phyloP scores from a whole-genome alignment of 2,797 vertebrate species.

The Philypnodon macrostomus region DNA sequence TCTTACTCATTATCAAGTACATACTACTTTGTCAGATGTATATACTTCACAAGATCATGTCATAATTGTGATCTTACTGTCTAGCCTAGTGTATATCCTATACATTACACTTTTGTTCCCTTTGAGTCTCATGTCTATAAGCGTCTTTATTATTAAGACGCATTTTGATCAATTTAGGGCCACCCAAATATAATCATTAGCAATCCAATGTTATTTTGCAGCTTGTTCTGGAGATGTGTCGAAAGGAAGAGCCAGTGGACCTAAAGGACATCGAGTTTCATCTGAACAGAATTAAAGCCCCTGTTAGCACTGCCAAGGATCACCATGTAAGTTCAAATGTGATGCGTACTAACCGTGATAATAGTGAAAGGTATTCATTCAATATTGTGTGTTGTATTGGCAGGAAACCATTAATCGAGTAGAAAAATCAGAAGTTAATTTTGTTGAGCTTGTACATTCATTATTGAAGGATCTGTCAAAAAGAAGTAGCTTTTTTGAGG shows the following conservation, averaged over 20 bases:
- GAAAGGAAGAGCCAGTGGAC: conserved; percentile 59
- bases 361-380: neutral
- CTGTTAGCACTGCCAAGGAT: conserved; percentile 67
- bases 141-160: too few species aligned
- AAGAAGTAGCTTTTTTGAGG: conserved; percentile 72
- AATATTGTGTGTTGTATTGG: neutral
- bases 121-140: too few species aligned
- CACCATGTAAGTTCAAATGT: conserved; percentile 51
- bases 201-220: too few species aligned
- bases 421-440: conserved; percentile 74
- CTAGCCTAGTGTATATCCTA: too few species aligned
- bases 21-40: too few species aligned
- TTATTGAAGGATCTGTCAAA: conserved; percentile 64
- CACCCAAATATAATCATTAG: too few species aligned
- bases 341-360: neutral
- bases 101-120: too few species aligned
- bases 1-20: too few species aligned
- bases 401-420: conserved; percentile 71
- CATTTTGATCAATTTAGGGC: too few species aligned
- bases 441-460: conserved; percentile 72
- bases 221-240: conserved; percentile 74
- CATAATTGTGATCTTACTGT: too few species aligned
- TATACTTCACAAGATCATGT: too few species aligned
- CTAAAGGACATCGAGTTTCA: conserved; percentile 67
- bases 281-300: conserved; percentile 73